Conservation (phyloP, 2,888 invertebrate species). For the Dione juno region DNA sequence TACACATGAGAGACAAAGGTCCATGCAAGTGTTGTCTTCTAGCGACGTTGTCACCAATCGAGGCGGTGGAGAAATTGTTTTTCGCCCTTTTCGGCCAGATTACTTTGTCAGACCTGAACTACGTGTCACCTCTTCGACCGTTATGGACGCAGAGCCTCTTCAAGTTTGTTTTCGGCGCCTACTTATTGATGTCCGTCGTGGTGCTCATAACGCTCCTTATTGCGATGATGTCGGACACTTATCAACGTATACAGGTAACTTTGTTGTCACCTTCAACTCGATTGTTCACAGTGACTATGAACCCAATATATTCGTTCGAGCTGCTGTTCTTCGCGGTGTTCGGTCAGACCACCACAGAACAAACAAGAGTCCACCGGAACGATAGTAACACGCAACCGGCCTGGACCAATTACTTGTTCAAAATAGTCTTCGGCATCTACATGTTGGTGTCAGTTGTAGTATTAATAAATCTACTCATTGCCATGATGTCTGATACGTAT, state of each 20-base stretch:
- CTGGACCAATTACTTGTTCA: constrained; percentile 94
- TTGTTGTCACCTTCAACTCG: constrained; percentile 62
- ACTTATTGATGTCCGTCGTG: constrained; percentile 98
- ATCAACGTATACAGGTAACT: constrained; percentile 98
- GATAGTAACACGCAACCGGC: constrained; percentile 87
- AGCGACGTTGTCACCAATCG: constrained; percentile 93
- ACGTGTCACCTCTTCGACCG: constrained; percentile 87
- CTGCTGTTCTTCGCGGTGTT: constrained; percentile 99
- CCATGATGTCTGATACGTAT: constrained; percentile 99
- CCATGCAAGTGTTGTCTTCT: constrained; percentile 81
- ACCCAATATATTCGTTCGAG: constrained; percentile 96
- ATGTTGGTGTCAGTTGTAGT: constrained; percentile 99
- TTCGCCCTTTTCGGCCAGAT: constrained; percentile 99
- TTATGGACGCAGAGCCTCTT: constrained; percentile 93
- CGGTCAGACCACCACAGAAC: constrained; percentile 94
- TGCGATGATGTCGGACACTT: constrained; percentile 99
- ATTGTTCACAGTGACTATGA: constrained; percentile 93
- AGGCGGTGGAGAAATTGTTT: constrained; percentile 98
- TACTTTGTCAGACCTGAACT: constrained; percentile 92
- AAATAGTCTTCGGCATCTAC: constrained; percentile 95
- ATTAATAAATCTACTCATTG: constrained; percentile 99
- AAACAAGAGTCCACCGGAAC: constrained; percentile 86
- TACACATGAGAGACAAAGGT: constrained; percentile 63
- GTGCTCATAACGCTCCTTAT: constrained; percentile 99
- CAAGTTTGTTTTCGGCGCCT: constrained; percentile 97